Base-by-base conservation (phyloP, 2,888 invertebrate genomes). In the Orthonevra nobilis region DNA sequence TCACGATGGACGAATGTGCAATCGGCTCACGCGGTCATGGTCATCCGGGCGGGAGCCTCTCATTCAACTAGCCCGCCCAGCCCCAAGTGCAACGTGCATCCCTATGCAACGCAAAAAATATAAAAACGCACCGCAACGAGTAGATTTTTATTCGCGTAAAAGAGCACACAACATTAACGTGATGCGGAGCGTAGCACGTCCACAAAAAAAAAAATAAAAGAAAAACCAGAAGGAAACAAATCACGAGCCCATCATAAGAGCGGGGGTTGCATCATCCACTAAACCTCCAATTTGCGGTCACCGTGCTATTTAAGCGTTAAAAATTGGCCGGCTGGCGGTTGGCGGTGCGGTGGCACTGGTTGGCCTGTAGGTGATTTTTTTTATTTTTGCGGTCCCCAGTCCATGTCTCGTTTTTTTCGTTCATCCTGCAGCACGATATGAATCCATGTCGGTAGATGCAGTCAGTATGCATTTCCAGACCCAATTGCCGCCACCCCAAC, bases 241-340 rank as follows among this genome's bases (percentile, higher is more conserved):
- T 69, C 63, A 81, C 73, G 73, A 28, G 36, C n/a, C 42, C 42
- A 54, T 69, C 63, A 81, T 79, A 79, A 79, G 73, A 73, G 74
- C 68, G 72, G 68, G 79, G 74, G 74, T 63, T 63, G 74, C 52
- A 81, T n/a, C n/a, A n/a, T 74, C 74, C 74, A 74, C 81, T 69
- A 81, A 68, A 81, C 81, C 81, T 81, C 63, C 73, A 81, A 81
- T 81, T 81, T 81, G 81, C 42, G 81, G 81, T 81, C 81, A 81
- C 74, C 68, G 58, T 74, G 79, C 79, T 79, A 79, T 79, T 79
- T 79, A 79, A 74, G 74, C 81, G 81, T 74, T 74, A 81, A 81
- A 81, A 81, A 81, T 74, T 74, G 79, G 66, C 64, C 66, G 50
- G 54, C 66, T 63, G 42, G 48, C 42, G 66, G 79, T 73, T 73